phyloP scores from a whole-genome alignment of 2,888 invertebrate species.

The Melanotus villosus region DNA sequence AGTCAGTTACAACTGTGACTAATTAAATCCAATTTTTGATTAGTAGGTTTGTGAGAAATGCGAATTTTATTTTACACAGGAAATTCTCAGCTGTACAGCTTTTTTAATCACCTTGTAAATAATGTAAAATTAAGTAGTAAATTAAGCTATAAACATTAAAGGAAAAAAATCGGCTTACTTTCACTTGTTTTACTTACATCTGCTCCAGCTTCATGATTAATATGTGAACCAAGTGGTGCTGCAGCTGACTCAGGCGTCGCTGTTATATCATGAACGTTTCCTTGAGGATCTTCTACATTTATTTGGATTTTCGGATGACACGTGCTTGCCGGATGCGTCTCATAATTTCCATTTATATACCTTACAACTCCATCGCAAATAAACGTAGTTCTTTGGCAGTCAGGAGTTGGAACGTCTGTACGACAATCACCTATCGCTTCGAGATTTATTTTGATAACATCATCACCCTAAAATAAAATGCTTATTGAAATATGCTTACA shows the following conservation, averaged over 20 bases:
- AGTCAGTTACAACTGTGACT: too few relatives aligned
- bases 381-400: conserved; percentile 52
- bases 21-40: too few relatives aligned
- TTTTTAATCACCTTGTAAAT: too few relatives aligned
- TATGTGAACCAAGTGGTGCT: too few relatives aligned
- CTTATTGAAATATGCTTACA: background rate
- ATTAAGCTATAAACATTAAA: too few relatives aligned
- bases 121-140: too few relatives aligned
- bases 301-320: conserved; percentile 52
- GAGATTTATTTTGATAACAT: conserved; percentile 22
- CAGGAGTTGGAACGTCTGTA: background rate
- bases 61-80: too few relatives aligned
- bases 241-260: background rate
- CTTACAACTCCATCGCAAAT: conserved; percentile 59
- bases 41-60: too few relatives aligned
- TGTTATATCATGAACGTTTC: background rate
- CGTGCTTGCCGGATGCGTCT: conserved; percentile 56
- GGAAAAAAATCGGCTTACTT: too few relatives aligned
- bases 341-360: conserved; percentile 50
- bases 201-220: too few relatives aligned
- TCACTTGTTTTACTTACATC: background rate
- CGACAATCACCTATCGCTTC: conserved; percentile 30
- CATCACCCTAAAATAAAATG: conserved; percentile 22
- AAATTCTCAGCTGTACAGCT: too few relatives aligned
- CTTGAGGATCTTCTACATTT: background rate